Evolutionary conservation across 2,113 vertebrate genomes (phyloP).

Genomic region (Carettochelys insculpta): DNA sequence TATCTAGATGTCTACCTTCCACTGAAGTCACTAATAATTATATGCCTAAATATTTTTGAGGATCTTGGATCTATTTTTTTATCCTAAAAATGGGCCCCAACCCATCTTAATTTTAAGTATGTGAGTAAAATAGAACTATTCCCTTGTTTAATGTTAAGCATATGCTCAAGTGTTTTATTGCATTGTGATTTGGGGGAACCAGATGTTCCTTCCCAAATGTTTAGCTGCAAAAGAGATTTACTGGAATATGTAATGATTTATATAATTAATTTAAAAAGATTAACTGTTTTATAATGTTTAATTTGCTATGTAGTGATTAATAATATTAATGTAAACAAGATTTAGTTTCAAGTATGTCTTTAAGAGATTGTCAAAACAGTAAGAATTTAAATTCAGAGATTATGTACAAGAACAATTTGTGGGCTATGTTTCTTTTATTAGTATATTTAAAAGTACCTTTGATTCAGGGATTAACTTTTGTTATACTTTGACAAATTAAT

Average conservation of each 20-base stretch:
- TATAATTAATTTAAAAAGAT: no score
- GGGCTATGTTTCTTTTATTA: no score
- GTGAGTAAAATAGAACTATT: neutral
- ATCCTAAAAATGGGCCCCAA: neutral
- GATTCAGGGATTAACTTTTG: neutral
- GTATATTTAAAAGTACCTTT: neutral
- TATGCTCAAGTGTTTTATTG: neutral
- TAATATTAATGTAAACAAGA: neutral
- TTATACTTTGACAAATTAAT: neutral
- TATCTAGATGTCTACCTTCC: no score
- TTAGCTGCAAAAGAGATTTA: no score
- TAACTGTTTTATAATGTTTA: no score
- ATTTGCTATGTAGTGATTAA: no score
- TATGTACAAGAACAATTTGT: neutral
- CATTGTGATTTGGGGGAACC: neutral
- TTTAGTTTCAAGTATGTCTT: neutral
- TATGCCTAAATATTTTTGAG: no score
- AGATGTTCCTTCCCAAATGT: no score
- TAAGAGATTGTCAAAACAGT: neutral
- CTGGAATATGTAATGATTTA: no score
- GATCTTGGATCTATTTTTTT: no score
- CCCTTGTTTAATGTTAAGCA: neutral
- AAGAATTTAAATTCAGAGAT: neutral
- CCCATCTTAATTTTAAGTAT: neutral
- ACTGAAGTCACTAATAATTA: no score